Conservation (phyloP, 2,888 invertebrate species). For the Dryomyza anilis region DNA sequence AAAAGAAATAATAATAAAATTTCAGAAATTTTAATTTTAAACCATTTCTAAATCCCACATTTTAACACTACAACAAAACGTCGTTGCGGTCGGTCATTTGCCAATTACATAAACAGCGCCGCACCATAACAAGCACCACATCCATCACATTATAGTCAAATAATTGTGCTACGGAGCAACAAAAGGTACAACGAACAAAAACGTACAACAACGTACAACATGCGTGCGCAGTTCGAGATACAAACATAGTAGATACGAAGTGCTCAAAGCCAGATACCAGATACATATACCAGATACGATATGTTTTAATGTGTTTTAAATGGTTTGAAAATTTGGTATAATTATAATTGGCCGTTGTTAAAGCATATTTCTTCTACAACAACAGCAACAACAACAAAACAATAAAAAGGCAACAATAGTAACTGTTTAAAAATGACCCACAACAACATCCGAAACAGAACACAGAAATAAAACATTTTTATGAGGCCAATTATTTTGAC, state of each 20-base stretch:
- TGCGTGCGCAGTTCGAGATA: neutral
- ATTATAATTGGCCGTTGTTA: slow-evolving; percentile 44
- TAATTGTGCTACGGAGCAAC: no score
- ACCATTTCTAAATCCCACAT: no score
- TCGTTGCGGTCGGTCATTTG: no score
- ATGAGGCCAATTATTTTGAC: slow-evolving; percentile 15
- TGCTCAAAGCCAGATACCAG: neutral
- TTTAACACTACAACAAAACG: no score
- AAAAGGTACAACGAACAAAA: no score
- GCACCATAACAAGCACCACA: no score
- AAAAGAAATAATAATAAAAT: no score
- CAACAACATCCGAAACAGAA: neutral
- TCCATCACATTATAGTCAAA: no score
- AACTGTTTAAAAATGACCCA: neutral
- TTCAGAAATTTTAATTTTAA: no score
- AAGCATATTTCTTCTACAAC: neutral
- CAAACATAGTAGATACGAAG: neutral
- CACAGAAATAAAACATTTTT: neutral
- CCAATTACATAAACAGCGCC: no score
- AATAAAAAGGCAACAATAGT: neutral
- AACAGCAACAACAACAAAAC: neutral
- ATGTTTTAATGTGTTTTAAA: slow-evolving; percentile 52
- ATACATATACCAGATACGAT: neutral
- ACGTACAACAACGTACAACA: neutral
- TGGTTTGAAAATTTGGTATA: slow-evolving; percentile 53